Conservation (phyloP, 2,888 invertebrate genomes). For the Harmothoe impar region DNA sequence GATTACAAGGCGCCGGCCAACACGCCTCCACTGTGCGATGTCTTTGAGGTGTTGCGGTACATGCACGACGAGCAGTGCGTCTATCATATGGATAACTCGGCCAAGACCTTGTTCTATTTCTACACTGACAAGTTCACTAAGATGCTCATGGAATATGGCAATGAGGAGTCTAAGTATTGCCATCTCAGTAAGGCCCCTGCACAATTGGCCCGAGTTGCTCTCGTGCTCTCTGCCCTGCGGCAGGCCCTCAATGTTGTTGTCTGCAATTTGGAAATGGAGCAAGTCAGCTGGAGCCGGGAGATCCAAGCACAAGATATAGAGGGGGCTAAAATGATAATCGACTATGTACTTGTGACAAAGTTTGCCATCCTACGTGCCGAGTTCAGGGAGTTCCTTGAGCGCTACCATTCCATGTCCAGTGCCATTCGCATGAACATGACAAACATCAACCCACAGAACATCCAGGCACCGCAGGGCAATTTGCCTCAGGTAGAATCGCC, state of each 20-base stretch:
- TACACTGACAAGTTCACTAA: conserved; percentile 61
- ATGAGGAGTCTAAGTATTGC: conserved; percentile 60
- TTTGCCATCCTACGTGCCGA: conserved; percentile 56
- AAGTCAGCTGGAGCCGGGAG: conserved; percentile 62
- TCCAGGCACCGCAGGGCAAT: conserved; percentile 23
- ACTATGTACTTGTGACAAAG: too few species aligned
- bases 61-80: conserved; percentile 53
- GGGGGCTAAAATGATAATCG: conserved; percentile 65
- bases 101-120: conserved; percentile 62
- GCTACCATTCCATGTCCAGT: conserved; percentile 50
- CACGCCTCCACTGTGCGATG: conserved; percentile 64
- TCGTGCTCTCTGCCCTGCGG: conserved; percentile 61
- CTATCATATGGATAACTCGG: conserved; percentile 61
- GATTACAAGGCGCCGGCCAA: conserved; percentile 66
- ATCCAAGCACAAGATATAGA: conserved; percentile 63
- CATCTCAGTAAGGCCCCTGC: too few species aligned
- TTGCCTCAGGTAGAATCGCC: conserved; percentile 48
- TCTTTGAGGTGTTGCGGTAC: too few species aligned
- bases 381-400: conserved; percentile 54
- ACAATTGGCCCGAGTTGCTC: conserved; percentile 60
- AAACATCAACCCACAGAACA: conserved; percentile 54
- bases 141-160: conserved; percentile 12
- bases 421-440: too few species aligned
- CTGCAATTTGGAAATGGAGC: conserved; percentile 63
- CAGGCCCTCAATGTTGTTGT: conserved; percentile 68